Conservation (phyloP, 2,113 vertebrate species). For the Corapipo altera region DNA sequence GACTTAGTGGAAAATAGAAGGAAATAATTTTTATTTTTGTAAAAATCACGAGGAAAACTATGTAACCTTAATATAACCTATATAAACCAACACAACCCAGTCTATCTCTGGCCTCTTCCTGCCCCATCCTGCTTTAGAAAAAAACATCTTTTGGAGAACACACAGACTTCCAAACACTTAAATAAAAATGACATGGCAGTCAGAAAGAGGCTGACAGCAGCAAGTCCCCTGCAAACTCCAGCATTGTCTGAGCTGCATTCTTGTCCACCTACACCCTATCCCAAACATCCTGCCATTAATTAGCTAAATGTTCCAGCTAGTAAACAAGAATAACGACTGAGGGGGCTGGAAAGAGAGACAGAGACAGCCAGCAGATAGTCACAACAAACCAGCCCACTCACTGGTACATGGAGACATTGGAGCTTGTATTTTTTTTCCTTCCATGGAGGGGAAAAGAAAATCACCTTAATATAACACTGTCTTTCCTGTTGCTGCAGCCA, state of each 20-base stretch:
- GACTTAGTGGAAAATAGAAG: neutral
- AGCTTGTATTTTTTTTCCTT: constrained; percentile 49
- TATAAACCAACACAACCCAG: neutral
- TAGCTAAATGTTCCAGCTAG: constrained; percentile 71
- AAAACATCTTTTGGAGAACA: neutral
- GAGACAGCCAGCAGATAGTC: constrained; percentile 69
- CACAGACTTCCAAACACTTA: constrained; percentile 26
- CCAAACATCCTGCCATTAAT: constrained; percentile 85
- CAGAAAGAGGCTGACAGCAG: constrained; percentile 48
- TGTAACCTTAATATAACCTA: neutral
- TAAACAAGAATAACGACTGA: constrained; percentile 74
- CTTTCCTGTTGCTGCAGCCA: constrained; percentile 53
- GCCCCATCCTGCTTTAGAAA: neutral
- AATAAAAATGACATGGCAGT: constrained; percentile 28
- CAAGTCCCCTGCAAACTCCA: constrained; percentile 63
- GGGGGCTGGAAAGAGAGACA: constrained; percentile 71
- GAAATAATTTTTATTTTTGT: neutral
- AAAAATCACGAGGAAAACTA: neutral
- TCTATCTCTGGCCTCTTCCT: constrained; percentile 6
- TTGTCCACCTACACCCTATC: constrained; percentile 77
- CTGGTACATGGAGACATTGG: neutral
- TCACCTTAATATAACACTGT: constrained; percentile 66
- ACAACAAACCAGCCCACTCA: constrained; percentile 72
- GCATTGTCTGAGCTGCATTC: constrained; percentile 71
- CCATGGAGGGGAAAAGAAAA: constrained; percentile 33